Evolutionary conservation across 1,140 invertebrate genomes (phyloP), one percentile per base, ranked within the genome.

Genomic region (Bombus impatiens): DNA sequence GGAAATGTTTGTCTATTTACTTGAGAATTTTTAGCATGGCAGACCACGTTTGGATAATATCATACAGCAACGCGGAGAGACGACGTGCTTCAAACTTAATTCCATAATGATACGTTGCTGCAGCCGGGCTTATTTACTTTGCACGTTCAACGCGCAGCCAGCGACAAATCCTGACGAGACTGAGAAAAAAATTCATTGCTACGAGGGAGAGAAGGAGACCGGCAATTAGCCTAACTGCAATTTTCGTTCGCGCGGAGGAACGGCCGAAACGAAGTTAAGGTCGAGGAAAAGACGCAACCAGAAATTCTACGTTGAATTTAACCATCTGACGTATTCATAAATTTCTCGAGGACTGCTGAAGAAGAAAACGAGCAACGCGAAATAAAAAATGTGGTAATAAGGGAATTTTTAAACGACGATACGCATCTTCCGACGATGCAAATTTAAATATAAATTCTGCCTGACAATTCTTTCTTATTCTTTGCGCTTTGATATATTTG

Each of bases 161-260:
- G 32, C 32, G 81, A 76, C 80, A 83, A 77, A 67, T 76, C 59
- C 59, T n/a, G 74, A 53, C 59, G 81, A 53, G 74, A 67, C 72
- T 53, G 28, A 25, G 9, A 37, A 25, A 37, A 40, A 82, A 76
- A 53, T 83, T 77, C 81, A 68, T 68, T 47, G 35, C 40, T 40
- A 35, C 72, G 15, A 18, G 42, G 5, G 25, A 1, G 53, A 47
- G 53, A 77, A 25, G 57, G 59, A 37, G 44, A 28, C 32, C 28
- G 42, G 74, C 81, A 83, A 83, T 83, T 83, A 83, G 81, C 42
- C 74, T 77, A 67, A 77, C 81, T 67, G 74, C 42, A 77, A 83
- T 83, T 77, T 68, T 67, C 59, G 40, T 83, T 67, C 42, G n/a
- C 22, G 37, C 22, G 10, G 6, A 22, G 37, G 44, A 47, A 40